Evolutionary conservation across 2,797 vertebrate genomes (phyloP).

Genomic region (Pangasius krempfi): DNA sequence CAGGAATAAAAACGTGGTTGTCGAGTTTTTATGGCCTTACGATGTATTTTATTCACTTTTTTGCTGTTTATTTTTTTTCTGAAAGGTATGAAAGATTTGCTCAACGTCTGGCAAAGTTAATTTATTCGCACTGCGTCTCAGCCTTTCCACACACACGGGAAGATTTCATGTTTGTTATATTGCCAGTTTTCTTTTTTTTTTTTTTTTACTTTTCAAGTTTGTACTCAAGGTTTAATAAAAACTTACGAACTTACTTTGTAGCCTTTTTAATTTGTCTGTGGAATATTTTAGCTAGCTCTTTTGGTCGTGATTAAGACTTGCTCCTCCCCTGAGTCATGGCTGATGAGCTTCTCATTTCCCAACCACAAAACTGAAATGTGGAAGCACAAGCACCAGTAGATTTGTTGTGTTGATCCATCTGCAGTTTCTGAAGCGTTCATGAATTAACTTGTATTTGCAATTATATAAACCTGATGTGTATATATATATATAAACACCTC

Average conservation of each 20-base stretch:
- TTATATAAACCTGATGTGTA: not conserved
- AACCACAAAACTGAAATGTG: too few relatives aligned
- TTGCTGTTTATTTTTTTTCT: constrained; percentile 76
- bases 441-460: not conserved
- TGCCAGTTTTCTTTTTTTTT: constrained; percentile 82
- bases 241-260: constrained; percentile 77
- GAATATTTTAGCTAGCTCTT: not conserved
- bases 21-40: constrained; percentile 99
- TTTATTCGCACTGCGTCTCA: constrained; percentile 98
- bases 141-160: constrained; percentile 85
- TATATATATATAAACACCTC: too few relatives aligned
- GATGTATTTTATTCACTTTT: constrained; percentile 82
- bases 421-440: too few relatives aligned
- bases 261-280: constrained; percentile 59
- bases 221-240: constrained; percentile 99
- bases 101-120: constrained; percentile 94
- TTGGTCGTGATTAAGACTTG: not conserved
- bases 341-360: not conserved
- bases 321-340: not conserved
- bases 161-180: constrained; percentile 95
- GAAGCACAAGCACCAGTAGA: too few relatives aligned
- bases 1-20: constrained; percentile 81
- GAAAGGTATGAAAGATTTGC: constrained; percentile 87
- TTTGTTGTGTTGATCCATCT: too few relatives aligned
- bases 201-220: constrained; percentile 98